Evolutionary conservation across 1,140 invertebrate genomes (phyloP), one percentile per base, ranked within the genome.

Genomic region (Leptinotarsa undecemlineata): DNA sequence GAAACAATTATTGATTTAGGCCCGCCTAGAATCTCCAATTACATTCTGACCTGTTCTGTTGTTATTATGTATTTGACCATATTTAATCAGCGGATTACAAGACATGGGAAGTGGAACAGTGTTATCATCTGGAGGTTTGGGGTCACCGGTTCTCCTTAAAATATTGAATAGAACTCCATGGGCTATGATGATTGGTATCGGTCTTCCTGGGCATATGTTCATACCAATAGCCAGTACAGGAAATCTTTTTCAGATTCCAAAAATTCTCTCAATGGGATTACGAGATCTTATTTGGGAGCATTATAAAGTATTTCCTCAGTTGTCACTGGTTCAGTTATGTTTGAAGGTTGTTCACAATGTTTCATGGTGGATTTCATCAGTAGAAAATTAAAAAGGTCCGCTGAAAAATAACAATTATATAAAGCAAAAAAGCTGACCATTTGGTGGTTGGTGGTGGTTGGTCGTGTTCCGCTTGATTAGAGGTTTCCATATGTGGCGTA

Each of bases 201-300:
- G 4, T n/a, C 17, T 51, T 68, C 51, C 68, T 74, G 23, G 33
- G 60, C 60, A 60, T 48, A 63, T 33, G 15, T 14, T 26, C 62
- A 63, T 8, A 20, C 33, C 48, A 48, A 51, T 48, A 47, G 47
- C 48, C 14, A 17, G 2, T 23, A 63, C 23, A 23, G 62, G 62
- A 20, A 21, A 63, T 13, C 62, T 19, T 23, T 63, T 63, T 20
- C 23, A 63, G 13, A 63, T 19, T 20, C 15, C 62, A 6, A 20
- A 63, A 14, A 20, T 14, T 23, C 62, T 15, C 19, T 63, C 19
- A 21, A 63, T 6, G 19, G 13, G 19, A 63, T 23, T 20, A 17
- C 19, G 14, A 20, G 19, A 17, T 63, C 62, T 63, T 3, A 63
- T 63, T 19, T 17, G 14, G 13, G 19, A 63, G 21, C 62, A 20